A percentile compares a stretch with the other conserved stretches of the same genome.
These are phyloP conservation scores for Andrena dorsata DNA, from an alignment of 2,888 invertebrate genomes.

Conservation along the genomic window DNA sequence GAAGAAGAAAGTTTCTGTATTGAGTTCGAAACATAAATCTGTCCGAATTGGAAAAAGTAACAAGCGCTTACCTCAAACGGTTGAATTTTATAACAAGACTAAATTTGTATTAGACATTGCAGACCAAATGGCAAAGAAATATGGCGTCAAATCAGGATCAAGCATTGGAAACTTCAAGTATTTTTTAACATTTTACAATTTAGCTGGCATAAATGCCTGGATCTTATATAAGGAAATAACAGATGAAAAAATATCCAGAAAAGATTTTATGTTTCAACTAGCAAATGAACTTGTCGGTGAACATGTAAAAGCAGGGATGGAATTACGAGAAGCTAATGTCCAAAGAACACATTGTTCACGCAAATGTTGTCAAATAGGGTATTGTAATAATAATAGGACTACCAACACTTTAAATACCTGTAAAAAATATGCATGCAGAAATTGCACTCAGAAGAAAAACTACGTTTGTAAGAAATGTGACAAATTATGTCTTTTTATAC, in stretches of 20 bases:
- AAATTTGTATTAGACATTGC: background rate
- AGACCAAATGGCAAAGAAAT: constrained; percentile 1
- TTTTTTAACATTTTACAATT: constrained; percentile 6
- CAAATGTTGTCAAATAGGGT: constrained; percentile 23
- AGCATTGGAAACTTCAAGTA: constrained; percentile 2
- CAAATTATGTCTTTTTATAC: background rate
- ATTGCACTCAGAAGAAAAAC: constrained; percentile 10
- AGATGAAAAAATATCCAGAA: no score
- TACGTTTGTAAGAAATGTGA: constrained; percentile 14
- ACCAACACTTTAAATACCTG: constrained; percentile 13
- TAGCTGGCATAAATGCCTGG: no score
- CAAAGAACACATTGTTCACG: background rate
- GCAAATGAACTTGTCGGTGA: no score
- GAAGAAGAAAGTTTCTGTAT: constrained; percentile 64
- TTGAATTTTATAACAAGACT: background rate
- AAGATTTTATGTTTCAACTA: no score
- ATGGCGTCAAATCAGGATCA: constrained; percentile 16
- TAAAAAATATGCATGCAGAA: constrained; percentile 14
- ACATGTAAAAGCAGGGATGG: no score
- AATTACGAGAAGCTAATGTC: no score
- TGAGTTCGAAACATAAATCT: constrained; percentile 65
- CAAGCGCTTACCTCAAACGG: constrained; percentile 57
- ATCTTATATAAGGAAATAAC: no score
- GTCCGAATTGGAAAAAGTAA: constrained; percentile 57
- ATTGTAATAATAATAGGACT: constrained; percentile 18